These are phyloP conservation scores for Pyrrhia umbra DNA, from an alignment of 2,888 invertebrate genomes.

Conservation along the genomic window DNA sequence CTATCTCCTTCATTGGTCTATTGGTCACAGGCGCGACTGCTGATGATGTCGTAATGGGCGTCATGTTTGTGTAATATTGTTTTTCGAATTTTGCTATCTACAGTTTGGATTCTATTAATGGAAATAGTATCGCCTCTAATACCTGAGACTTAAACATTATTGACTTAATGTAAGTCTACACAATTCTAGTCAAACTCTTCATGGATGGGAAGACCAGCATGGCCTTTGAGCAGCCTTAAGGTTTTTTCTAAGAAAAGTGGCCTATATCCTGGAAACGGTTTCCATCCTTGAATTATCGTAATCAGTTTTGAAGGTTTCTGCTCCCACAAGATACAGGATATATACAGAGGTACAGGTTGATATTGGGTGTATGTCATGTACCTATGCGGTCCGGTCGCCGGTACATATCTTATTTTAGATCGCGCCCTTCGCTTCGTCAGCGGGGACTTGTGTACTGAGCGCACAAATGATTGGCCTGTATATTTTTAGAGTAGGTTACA, in stretches of 20 bases:
- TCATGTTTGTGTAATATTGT: no score
- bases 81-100: no score
- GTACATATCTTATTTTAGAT: slow-evolving; percentile 60
- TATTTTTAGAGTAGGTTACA: neutral
- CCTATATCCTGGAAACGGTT: neutral
- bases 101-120: no score
- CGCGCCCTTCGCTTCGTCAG: slow-evolving; percentile 60
- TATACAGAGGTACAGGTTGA: slow-evolving; percentile 35
- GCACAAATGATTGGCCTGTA: slow-evolving; percentile 62
- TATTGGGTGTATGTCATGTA: slow-evolving; percentile 57
- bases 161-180: no score
- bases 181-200: no score
- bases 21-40: no score
- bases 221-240: no score
- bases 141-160: no score
- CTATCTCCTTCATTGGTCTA: no score
- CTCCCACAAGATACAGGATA: slow-evolving; percentile 11
- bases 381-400: slow-evolving; percentile 50
- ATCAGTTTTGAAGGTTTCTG: slow-evolving; percentile 5
- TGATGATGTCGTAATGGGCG: no score
- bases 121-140: no score
- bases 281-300: neutral
- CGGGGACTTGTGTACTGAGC: slow-evolving; percentile 67
- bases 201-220: no score
- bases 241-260: neutral